Conservation (phyloP, 23 tunicate genomes). For the Styela clava region DNA sequence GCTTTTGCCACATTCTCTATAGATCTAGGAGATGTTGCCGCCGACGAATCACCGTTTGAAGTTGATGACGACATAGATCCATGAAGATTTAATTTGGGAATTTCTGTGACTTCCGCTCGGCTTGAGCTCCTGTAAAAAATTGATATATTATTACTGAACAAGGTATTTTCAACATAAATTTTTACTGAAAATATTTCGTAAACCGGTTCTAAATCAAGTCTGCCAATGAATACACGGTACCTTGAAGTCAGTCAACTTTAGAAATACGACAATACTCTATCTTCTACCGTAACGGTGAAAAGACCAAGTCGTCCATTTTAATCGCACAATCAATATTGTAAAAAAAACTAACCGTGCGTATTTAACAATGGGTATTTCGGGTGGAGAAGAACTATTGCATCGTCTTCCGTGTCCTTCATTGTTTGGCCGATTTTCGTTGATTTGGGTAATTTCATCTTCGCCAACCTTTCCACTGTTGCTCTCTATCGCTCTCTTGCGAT, state of each 20-base stretch:
- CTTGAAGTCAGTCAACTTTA: too few species aligned
- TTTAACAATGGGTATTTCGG: constrained; percentile 30
- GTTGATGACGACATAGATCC: neutral
- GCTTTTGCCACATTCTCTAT: neutral
- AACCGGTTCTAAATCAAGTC: too few species aligned
- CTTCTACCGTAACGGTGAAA: too few species aligned
- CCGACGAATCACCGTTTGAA: neutral
- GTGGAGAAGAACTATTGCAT: constrained; percentile 54
- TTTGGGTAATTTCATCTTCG: neutral
- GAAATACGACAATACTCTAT: too few species aligned
- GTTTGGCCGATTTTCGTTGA: neutral
- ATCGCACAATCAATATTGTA: too few species aligned
- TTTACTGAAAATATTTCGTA: too few species aligned
- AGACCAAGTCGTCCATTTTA: too few species aligned
- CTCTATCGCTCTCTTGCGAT: constrained; percentile 26
- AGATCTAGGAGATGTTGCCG: neutral
- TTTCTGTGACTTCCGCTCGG: neutral
- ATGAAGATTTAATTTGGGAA: neutral
- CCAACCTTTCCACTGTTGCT: neutral
- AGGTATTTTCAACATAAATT: neutral
- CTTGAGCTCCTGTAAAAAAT: neutral
- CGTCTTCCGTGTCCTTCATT: constrained; percentile 36
- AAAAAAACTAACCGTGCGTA: constrained; percentile 6
- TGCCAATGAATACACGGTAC: too few species aligned
- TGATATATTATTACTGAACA: neutral